Evolutionary conservation across 1,140 invertebrate species (phyloP), one percentile per base, ranked within the genome.

Genomic region (Helicoverpa armigera): DNA sequence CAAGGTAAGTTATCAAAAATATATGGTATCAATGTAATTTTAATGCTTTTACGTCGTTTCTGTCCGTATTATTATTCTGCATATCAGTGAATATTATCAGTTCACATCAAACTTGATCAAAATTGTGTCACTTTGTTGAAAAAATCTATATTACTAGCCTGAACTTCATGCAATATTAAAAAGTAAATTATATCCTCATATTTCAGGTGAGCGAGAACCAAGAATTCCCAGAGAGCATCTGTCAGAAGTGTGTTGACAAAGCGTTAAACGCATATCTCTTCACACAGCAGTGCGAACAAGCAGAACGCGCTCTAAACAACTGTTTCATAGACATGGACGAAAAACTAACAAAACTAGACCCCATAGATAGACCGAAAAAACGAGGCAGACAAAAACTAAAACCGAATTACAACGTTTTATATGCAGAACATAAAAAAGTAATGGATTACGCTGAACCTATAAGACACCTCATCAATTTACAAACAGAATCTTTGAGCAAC

Each of bases 371-470:
- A 14, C 70, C 82, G 0, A 93, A 91, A 70, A 91, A 86, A 79
- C 73, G 92, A 35, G 94, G 94, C 5, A 88, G 92, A 79, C 87
- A 89, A 58, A 95, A 95, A 85, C 35, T 85, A 23, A 86, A 91
- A 70, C 89, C 89, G 1, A 95, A 95, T 70, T 75, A 85, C 50
- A 92, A 95, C 79, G 79, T 84, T 7, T 58, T 95, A n/a, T 82
- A 89, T 77, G 58, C 86, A 10, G 90, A 93, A 77, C 86, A 92
- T 79, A 29, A 87, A 75, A 86, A 90, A 53, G 92, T 95, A 2
- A 91, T 92, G 10, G 87, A 91, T 80, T 95, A 94, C 73, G 94
- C 94, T 13, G 87, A 93, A 69, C 94, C 93, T 1, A 76, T 93
- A 9, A 91, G 91, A 56, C 88, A 92, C 79, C 82, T 95, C 35